Evolutionary conservation across 2,888 invertebrate species (phyloP).

Genomic region (Nomada hirtipes): DNA sequence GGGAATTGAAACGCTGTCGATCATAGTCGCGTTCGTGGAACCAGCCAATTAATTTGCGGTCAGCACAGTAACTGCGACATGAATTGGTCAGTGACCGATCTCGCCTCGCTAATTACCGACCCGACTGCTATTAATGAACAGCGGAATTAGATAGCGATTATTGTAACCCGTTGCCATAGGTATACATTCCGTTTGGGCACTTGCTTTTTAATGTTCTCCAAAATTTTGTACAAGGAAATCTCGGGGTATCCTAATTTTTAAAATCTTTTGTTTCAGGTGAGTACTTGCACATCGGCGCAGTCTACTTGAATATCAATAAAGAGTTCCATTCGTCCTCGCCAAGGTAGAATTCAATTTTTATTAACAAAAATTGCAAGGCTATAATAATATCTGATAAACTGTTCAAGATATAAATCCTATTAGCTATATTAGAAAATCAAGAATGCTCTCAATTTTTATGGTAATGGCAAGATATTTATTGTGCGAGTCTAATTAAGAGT

Average conservation of each 20-base stretch:
- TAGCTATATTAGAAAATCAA: too few relatives aligned
- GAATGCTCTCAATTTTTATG: not conserved
- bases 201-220: too few relatives aligned
- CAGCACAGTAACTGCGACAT: slow-evolving; percentile 37
- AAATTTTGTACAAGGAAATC: too few relatives aligned
- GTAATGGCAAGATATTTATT: too few relatives aligned
- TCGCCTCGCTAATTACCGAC: slow-evolving; percentile 42
- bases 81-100: slow-evolving; percentile 3
- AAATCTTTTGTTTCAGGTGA: slow-evolving; percentile 4
- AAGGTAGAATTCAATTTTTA: not conserved
- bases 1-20: slow-evolving; percentile 53
- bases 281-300: not conserved
- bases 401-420: too few relatives aligned
- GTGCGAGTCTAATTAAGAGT: too few relatives aligned
- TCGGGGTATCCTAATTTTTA: not conserved
- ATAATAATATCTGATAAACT: too few relatives aligned
- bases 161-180: not conserved
- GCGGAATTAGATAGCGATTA: slow-evolving; percentile 1
- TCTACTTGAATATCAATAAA: not conserved
- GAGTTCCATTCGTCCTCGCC: not conserved
- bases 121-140: slow-evolving; percentile 6
- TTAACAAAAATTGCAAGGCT: too few relatives aligned
- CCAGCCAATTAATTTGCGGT: slow-evolving; percentile 55
- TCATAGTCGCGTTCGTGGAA: slow-evolving; percentile 35
- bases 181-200: not conserved